A percentile compares a stretch with the other conserved stretches of the same genome.
phyloP scores from a whole-genome alignment of 2,797 vertebrate species.

The Myotis pilosus region DNA sequence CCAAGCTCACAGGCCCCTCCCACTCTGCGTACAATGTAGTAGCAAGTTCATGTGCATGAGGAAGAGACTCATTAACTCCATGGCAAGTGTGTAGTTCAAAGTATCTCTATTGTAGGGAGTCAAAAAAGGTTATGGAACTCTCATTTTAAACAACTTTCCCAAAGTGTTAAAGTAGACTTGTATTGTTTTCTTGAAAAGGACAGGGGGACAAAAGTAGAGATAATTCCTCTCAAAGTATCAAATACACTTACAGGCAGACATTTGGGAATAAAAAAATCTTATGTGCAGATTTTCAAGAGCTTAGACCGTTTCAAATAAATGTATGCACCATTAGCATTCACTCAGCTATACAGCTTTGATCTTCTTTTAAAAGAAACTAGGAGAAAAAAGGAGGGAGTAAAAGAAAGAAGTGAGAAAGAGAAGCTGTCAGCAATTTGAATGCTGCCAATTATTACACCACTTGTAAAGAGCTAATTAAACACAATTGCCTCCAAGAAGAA shows the following conservation, averaged over 20 bases:
- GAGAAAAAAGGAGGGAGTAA: slow-evolving; percentile 44
- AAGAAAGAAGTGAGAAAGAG: slow-evolving; percentile 75
- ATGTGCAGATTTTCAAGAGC: slow-evolving; percentile 73
- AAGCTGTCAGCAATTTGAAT: slow-evolving; percentile 89
- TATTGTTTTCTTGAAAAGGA: slow-evolving; percentile 46
- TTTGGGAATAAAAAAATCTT: slow-evolving; percentile 62
- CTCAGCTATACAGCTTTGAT: slow-evolving; percentile 87
- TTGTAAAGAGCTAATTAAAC: slow-evolving; percentile 91
- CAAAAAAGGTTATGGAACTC: slow-evolving; percentile 79
- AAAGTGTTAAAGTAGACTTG: slow-evolving; percentile 78
- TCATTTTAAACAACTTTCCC: slow-evolving; percentile 66
- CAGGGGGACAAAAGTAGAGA: slow-evolving; percentile 47
- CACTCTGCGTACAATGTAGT: not conserved
- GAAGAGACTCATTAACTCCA: slow-evolving; percentile 72
- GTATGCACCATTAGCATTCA: slow-evolving; percentile 85
- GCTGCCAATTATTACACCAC: slow-evolving; percentile 85
- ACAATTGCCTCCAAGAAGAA: slow-evolving; percentile 88
- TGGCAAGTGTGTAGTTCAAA: slow-evolving; percentile 49
- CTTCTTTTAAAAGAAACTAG: slow-evolving; percentile 81
- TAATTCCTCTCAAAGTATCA: slow-evolving; percentile 85
- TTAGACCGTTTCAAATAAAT: slow-evolving; percentile 78
- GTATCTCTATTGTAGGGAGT: slow-evolving; percentile 60
- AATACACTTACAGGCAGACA: slow-evolving; percentile 75
- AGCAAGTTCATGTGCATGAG: slow-evolving; percentile 45
- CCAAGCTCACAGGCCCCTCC: slow-evolving; percentile 24